Conservation (phyloP, 2,888 invertebrate species). For the Drosophila mimica region DNA sequence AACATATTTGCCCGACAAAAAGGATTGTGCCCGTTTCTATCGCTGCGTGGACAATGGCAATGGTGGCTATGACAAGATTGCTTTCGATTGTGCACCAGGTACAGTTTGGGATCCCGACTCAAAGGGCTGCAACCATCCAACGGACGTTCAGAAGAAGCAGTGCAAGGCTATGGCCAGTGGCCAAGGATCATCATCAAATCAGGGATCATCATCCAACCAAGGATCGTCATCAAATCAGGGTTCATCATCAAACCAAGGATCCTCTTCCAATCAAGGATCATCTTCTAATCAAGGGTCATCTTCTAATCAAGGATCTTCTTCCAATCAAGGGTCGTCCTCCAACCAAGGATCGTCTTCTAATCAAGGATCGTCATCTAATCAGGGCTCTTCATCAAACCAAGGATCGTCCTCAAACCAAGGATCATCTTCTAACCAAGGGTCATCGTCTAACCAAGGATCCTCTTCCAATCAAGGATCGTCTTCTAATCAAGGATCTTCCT, state of each 20-base stretch:
- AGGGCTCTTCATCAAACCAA: slow-evolving; percentile 19
- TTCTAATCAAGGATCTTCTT: neutral
- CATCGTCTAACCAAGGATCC: slow-evolving; percentile 13
- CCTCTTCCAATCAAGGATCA: slow-evolving; percentile 21
- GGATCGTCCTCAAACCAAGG: slow-evolving; percentile 30
- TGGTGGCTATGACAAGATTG: slow-evolving; percentile 87
- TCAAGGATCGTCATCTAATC: slow-evolving; percentile 20
- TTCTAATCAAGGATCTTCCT: slow-evolving; percentile 38
- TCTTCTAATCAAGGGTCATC: slow-evolving; percentile 27
- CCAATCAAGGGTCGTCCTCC: neutral
- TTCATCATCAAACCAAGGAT: neutral
- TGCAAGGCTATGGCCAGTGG: slow-evolving; percentile 78
- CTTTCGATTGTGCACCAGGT: slow-evolving; percentile 88
- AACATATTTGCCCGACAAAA: slow-evolving; percentile 84
- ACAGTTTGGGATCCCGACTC: slow-evolving; percentile 87
- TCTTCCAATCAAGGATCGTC: slow-evolving; percentile 28
- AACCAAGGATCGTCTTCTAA: slow-evolving; percentile 40
- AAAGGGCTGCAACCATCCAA: slow-evolving; percentile 82
- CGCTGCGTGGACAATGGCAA: slow-evolving; percentile 89
- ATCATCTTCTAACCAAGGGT: slow-evolving; percentile 18
- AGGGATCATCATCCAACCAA: slow-evolving; percentile 23
- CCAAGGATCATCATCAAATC: slow-evolving; percentile 30
- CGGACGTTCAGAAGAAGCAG: slow-evolving; percentile 80
- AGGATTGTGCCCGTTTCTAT: slow-evolving; percentile 88
- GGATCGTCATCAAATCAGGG: slow-evolving; percentile 28